These are phyloP conservation scores for Trachymyrmex cornetzi DNA, from an alignment of 1,140 invertebrate species.

Conservation along the genomic window DNA sequence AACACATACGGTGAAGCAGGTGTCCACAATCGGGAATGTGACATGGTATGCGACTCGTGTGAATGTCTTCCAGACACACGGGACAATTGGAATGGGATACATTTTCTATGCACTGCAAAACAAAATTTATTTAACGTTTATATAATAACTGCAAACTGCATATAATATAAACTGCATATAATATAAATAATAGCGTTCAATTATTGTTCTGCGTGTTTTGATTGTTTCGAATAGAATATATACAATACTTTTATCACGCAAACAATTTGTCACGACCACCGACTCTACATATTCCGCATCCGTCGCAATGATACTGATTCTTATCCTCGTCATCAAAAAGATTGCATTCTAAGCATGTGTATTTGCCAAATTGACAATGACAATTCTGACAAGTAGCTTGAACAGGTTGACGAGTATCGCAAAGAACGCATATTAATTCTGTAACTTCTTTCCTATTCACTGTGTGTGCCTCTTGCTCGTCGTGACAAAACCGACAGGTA, in stretches of 20 bases:
- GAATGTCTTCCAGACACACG: conserved; percentile 95
- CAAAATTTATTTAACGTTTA: conserved; percentile 5
- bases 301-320: conserved; percentile 95
- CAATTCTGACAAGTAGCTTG: conserved; percentile 92
- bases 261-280: conserved; percentile 92
- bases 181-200: background rate
- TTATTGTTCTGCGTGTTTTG: background rate
- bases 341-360: conserved; percentile 94
- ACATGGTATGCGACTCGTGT: conserved; percentile 94
- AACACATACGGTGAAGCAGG: conserved; percentile 93
- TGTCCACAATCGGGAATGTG: conserved; percentile 95
- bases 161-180: background rate
- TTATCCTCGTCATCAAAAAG: conserved; percentile 96
- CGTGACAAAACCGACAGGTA: conserved; percentile 95
- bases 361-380: conserved; percentile 93
- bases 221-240: background rate
- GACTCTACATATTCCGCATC: conserved; percentile 95
- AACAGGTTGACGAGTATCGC: conserved; percentile 93
- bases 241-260: background rate
- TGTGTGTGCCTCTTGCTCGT: conserved; percentile 94
- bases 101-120: conserved; percentile 93
- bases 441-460: conserved; percentile 93
- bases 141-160: background rate
- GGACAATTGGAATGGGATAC: conserved; percentile 95
- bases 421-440: conserved; percentile 93